Percentiles rank a stretch among this genome's conserved stretches.
Evolutionary conservation across 2,888 invertebrate genomes (phyloP).

Genomic region (Hyalella azteca): DNA sequence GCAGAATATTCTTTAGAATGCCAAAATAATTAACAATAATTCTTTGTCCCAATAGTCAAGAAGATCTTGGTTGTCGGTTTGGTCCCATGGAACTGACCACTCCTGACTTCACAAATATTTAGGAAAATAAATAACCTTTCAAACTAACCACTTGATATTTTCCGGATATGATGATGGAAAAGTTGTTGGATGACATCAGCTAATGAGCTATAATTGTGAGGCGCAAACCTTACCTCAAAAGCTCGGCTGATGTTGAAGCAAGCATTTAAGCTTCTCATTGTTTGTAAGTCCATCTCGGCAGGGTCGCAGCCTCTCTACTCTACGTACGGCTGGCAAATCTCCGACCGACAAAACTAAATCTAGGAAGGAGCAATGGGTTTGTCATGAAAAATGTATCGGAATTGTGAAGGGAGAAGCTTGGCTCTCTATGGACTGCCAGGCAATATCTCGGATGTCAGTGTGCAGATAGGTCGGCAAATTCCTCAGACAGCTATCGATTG

Average conservation of each 20-base stretch:
- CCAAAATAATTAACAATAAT: too few species aligned
- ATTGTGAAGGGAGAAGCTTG: not conserved
- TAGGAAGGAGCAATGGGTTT: slow-evolving; percentile 14
- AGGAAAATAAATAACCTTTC: too few species aligned
- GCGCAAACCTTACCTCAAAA: not conserved
- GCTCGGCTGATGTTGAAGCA: slow-evolving; percentile 5
- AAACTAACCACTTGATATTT: too few species aligned
- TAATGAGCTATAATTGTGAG: not conserved
- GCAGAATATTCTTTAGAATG: too few species aligned
- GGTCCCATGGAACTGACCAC: too few species aligned
- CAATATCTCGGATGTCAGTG: slow-evolving; percentile 22
- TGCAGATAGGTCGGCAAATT: slow-evolving; percentile 24
- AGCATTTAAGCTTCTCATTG: not conserved
- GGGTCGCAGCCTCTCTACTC: not conserved
- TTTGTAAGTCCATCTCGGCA: not conserved
- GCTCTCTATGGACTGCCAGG: slow-evolving; percentile 14
- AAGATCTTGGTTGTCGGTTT: too few species aligned
- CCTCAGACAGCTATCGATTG: slow-evolving; percentile 26
- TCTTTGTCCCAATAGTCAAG: too few species aligned
- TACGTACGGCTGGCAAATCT: slow-evolving; percentile 2
- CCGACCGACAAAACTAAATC: slow-evolving; percentile 24
- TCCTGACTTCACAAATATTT: too few species aligned
- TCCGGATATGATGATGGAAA: too few species aligned
- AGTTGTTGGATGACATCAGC: too few species aligned
- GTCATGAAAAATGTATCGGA: slow-evolving; percentile 30